phyloP scores from a whole-genome alignment of 37 sponge, comb jelly and placozoan genomes.

The Chondrilla cf. caribensis region DNA sequence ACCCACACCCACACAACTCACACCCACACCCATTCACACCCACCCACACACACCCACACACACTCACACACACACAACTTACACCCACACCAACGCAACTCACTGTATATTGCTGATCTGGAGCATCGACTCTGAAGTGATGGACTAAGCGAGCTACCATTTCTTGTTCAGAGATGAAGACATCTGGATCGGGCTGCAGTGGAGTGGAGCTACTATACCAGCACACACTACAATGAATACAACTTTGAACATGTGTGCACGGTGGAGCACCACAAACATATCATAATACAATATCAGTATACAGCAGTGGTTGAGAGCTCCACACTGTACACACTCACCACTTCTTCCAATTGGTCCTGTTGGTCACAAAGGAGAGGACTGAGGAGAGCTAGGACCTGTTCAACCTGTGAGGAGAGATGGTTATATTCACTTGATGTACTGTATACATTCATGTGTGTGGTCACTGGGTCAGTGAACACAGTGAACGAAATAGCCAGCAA shows the following conservation, averaged over 20 bases:
- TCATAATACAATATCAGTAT: too few species aligned
- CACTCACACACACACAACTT: neutral
- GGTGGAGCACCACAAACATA: neutral
- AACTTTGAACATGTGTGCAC: neutral
- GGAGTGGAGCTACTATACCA: neutral
- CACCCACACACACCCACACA: neutral
- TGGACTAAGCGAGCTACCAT: constrained; percentile 86
- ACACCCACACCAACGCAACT: too few species aligned
- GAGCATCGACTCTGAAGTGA: constrained; percentile 60
- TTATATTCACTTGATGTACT: too few species aligned
- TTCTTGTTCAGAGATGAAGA: constrained; percentile 89
- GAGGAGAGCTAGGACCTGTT: constrained; percentile 71
- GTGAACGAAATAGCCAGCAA: too few species aligned
- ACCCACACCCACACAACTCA: neutral
- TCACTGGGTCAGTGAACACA: too few species aligned
- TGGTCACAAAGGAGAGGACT: constrained; percentile 79
- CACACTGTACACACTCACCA: too few species aligned
- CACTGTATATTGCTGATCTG: constrained; percentile 94
- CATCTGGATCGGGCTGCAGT: constrained; percentile 81
- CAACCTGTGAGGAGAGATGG: constrained; percentile 47
- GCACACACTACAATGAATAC: neutral
- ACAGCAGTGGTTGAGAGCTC: too few species aligned
- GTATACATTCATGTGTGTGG: too few species aligned
- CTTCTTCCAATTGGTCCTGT: constrained; percentile 72
- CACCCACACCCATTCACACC: neutral